phyloP scores from a whole-genome alignment of 1,140 invertebrate genomes.

The Onthophagus taurus region DNA sequence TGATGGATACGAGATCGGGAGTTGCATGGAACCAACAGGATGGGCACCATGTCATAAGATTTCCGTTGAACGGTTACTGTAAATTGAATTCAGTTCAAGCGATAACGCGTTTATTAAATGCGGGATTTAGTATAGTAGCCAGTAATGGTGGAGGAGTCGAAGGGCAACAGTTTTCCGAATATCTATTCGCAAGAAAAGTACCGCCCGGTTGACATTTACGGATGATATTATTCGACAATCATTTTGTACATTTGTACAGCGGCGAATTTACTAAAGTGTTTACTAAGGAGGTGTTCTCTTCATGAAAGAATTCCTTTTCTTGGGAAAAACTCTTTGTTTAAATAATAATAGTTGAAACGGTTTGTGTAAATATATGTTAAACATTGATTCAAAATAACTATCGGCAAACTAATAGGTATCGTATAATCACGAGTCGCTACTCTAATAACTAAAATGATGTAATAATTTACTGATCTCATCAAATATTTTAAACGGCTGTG shows the following conservation, averaged over 20 bases:
- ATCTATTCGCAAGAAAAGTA: constrained; percentile 66
- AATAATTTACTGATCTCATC: constrained; percentile 23
- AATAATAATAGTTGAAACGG: too few species aligned
- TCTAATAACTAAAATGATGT: too few species aligned
- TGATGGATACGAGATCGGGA: constrained; percentile 70
- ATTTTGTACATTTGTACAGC: too few species aligned
- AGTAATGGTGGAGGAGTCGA: constrained; percentile 84
- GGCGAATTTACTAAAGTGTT: too few species aligned
- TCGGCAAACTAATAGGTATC: too few species aligned
- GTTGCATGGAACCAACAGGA: constrained; percentile 79
- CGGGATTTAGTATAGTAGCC: constrained; percentile 70
- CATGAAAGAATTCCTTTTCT: neutral
- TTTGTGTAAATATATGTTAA: too few species aligned
- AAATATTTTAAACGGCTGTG: constrained; percentile 21
- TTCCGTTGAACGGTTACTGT: constrained; percentile 86
- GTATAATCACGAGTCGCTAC: too few species aligned
- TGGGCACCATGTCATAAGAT: constrained; percentile 75
- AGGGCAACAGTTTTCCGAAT: constrained; percentile 88
- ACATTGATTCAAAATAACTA: too few species aligned
- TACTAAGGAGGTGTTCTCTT: too few species aligned
- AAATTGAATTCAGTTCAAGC: constrained; percentile 87
- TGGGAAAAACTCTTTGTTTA: too few species aligned
- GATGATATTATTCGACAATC: constrained; percentile 8
- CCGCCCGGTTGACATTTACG: constrained; percentile 37
- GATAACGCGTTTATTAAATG: constrained; percentile 77